phyloP scores from a whole-genome alignment of 2,888 invertebrate species.

The Ecdyonurus torrentis region DNA sequence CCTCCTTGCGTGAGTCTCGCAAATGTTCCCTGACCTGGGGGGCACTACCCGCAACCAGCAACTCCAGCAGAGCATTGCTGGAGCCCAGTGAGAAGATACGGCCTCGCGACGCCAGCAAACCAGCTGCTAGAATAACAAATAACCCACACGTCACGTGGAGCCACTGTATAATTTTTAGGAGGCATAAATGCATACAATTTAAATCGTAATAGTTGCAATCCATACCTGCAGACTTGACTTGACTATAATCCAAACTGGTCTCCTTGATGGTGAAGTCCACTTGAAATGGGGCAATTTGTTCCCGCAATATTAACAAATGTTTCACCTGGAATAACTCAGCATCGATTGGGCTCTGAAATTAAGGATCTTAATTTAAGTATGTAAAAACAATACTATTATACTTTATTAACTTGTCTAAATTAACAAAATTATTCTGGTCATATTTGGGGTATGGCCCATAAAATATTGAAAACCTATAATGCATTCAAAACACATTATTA shows the following conservation, averaged over 20 bases:
- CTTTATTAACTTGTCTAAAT: not conserved
- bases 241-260: slow-evolving; percentile 83
- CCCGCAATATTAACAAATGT: slow-evolving; percentile 86
- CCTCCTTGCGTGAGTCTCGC: slow-evolving; percentile 88
- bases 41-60: slow-evolving; percentile 69
- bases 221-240: slow-evolving; percentile 67
- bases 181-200: too few relatives aligned
- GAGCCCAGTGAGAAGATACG: slow-evolving; percentile 73
- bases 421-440: not conserved
- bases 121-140: slow-evolving; percentile 27
- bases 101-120: slow-evolving; percentile 44
- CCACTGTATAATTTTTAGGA: too few relatives aligned
- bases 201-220: too few relatives aligned
- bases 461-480: not conserved
- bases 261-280: slow-evolving; percentile 88
- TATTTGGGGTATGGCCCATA: not conserved
- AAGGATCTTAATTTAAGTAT: slow-evolving; percentile 2
- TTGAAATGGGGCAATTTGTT: slow-evolving; percentile 97
- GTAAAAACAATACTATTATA: slow-evolving; percentile 8
- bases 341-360: slow-evolving; percentile 55
- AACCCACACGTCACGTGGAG: too few relatives aligned
- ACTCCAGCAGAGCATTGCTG: slow-evolving; percentile 86
- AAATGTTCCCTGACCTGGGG: slow-evolving; percentile 85
- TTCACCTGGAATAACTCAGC: slow-evolving; percentile 95
- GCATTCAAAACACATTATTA: not conserved